Base-by-base conservation (phyloP, 2,888 invertebrate genomes). In the Cerceris ruficornis region DNA sequence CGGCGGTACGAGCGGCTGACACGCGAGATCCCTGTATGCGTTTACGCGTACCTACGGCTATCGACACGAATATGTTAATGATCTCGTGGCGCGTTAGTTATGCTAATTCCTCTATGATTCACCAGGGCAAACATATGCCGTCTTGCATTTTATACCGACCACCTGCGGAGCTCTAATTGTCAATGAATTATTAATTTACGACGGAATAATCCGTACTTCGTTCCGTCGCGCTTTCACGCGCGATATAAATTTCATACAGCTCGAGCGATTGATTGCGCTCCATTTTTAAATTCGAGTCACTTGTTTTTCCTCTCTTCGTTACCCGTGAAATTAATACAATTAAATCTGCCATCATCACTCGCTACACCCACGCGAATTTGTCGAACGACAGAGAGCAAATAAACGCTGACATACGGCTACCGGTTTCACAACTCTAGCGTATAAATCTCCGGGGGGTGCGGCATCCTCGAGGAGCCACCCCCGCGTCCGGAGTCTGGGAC, bases 101-200 rank as follows among this genome's bases (percentile, higher is more conserved):
- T 90, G 89, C 84, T 88, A 90, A 89, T 89, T 88, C 83, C 85
- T 81, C 87, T 86, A 91, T 91, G 91, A 91, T 91, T 91, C 91
- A 91, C 88, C 88, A 76, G 77, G 54, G 75, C 82, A 82, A 89
- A 88, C 91, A 91, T 90, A 91, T 91, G 91, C 85, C 77, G 83
- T 71, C 77, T 77, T 80, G 81, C 84, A 81, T 88, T 88, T 89
- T 83, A 87, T 85, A 83, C 81, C 83, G 88, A 88, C 89, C 90
- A 90, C 90, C 90, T 90, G 90, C 88, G 85, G 87, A 86, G 83
- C 82, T 79, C 80, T 88, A 87, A 88, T 87, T 87, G 88, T 88
- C 86, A 80, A 90, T 90, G 89, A 89, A 90, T 90, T 89, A 89
- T 90, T 89, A 86, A 89, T 89, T 85, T 75, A 64, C 70, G 15